Conservation (phyloP, 2,888 invertebrate species). For the Drosophila multiciliata region DNA sequence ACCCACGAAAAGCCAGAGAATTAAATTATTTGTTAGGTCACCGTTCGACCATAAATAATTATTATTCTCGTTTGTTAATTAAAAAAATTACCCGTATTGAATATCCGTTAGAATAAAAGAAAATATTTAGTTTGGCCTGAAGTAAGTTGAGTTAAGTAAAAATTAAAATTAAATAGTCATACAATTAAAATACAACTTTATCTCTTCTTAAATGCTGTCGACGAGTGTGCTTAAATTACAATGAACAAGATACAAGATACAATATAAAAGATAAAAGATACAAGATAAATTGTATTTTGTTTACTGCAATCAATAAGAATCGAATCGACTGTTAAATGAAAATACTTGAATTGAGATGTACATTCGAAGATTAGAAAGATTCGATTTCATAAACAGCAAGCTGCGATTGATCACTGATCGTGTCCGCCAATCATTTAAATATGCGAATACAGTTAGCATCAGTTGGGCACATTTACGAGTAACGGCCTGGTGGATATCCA, state of each 20-base stretch:
- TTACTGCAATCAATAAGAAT: too few relatives aligned
- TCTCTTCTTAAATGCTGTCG: not conserved
- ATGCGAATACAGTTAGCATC: constrained; percentile 41
- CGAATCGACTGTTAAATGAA: not conserved
- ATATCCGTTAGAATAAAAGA: not conserved
- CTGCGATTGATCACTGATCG: constrained; percentile 34
- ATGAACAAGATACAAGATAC: not conserved
- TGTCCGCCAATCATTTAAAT: constrained; percentile 12
- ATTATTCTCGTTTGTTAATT: not conserved
- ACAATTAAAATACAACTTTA: not conserved
- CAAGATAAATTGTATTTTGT: too few relatives aligned
- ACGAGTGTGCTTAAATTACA: not conserved
- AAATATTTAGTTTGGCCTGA: not conserved
- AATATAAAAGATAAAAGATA: not conserved
- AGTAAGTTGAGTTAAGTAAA: not conserved
- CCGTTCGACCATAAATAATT: not conserved
- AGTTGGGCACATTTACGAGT: constrained; percentile 34
- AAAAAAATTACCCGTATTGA: not conserved
- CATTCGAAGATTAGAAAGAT: not conserved
- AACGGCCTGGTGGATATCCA: constrained; percentile 42
- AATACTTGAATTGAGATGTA: not conserved
- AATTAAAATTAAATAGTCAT: not conserved
- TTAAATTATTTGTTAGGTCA: not conserved
- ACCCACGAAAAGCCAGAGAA: not conserved
- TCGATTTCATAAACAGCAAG: constrained; percentile 42